A percentile compares a stretch with the other conserved stretches of the same genome.
phyloP scores from a whole-genome alignment of 2,113 vertebrate genomes.

The Egretta garzetta region DNA sequence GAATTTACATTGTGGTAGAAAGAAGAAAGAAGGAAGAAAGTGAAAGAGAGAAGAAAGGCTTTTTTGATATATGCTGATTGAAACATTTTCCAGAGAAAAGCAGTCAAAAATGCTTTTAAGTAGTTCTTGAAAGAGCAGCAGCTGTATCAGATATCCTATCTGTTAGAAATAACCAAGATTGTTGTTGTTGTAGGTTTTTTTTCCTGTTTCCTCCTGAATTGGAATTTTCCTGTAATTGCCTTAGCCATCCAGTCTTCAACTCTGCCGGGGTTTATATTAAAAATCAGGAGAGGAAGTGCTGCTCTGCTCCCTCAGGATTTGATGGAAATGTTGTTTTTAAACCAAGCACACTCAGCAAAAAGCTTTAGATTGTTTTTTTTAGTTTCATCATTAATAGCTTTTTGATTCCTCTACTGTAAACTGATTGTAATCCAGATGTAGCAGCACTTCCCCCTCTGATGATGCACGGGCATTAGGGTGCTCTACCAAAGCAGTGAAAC shows the following conservation, averaged over 20 bases:
- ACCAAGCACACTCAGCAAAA: not conserved
- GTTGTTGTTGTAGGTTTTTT: not conserved
- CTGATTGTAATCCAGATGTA: not conserved
- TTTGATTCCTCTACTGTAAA: not conserved
- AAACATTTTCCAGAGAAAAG: conserved; percentile 26
- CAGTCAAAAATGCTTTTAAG: conserved; percentile 19
- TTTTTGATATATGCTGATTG: not conserved
- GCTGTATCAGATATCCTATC: not conserved
- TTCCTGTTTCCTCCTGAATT: not conserved
- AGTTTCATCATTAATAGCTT: not conserved
- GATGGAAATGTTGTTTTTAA: not conserved
- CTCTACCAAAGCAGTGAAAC: not conserved
- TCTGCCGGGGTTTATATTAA: not conserved
- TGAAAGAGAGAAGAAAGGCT: not conserved
- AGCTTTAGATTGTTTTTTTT: not conserved
- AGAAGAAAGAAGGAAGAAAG: conserved; percentile 26
- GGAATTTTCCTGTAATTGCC: not conserved
- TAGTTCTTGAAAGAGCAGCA: conserved; percentile 21
- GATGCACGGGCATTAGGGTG: not conserved
- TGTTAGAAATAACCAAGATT: not conserved
- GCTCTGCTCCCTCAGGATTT: not conserved
- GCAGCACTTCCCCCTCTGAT: not conserved
- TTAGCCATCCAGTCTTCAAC: not conserved
- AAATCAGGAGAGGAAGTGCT: not conserved
- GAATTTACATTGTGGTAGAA: not conserved